Percentiles rank a stretch among this genome's conserved stretches.
Conservation (phyloP, 2,113 vertebrate genomes). For the Lophotis ruficrista region DNA sequence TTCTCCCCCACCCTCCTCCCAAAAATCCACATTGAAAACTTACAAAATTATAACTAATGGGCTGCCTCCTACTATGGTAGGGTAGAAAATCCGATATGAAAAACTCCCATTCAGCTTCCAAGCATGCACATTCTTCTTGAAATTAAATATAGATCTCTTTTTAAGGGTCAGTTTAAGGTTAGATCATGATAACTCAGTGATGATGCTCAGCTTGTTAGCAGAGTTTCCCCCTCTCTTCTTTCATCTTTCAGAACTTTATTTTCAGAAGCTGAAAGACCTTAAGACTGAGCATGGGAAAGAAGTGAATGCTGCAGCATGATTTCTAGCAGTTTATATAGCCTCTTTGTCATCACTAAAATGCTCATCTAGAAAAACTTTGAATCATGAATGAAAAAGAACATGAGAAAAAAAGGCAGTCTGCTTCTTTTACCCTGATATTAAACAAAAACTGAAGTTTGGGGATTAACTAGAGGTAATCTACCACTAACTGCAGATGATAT, state of each 20-base stretch:
- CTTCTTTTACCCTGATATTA: neutral
- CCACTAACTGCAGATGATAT: neutral
- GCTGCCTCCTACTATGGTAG: neutral
- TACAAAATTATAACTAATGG: neutral
- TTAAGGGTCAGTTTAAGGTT: neutral
- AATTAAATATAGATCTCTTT: neutral
- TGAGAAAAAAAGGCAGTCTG: neutral
- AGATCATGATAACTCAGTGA: neutral
- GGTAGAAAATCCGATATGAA: neutral
- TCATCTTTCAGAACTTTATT: neutral
- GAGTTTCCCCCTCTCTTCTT: neutral
- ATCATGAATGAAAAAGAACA: neutral
- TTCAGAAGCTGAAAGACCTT: neutral
- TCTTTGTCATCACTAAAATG: neutral
- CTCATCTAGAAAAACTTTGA: neutral
- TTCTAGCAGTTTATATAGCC: neutral
- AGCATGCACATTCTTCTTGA: neutral
- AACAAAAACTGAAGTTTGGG: neutral
- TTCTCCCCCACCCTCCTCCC: neutral
- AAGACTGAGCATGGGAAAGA: neutral
- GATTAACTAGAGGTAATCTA: neutral
- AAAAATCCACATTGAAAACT: neutral
- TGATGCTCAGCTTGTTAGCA: neutral
- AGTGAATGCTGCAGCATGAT: neutral
- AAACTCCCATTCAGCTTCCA: neutral